These are phyloP conservation scores for Cyclura pinguis DNA, from an alignment of 2,797 vertebrate genomes.

Conservation along the genomic window DNA sequence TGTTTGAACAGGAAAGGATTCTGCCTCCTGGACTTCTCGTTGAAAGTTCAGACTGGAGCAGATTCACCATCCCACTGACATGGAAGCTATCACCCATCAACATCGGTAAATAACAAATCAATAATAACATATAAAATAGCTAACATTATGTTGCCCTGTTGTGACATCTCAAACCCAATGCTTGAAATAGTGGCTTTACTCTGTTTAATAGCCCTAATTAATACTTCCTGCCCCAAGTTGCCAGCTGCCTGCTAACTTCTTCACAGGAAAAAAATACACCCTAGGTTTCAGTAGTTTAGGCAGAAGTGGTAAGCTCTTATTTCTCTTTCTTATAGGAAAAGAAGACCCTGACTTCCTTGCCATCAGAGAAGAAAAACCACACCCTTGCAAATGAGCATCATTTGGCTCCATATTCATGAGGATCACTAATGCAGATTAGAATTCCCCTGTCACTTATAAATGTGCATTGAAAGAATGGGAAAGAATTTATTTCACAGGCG, in stretches of 20 bases:
- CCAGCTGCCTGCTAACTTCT: background rate
- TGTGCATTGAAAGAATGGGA: background rate
- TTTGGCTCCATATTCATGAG: background rate
- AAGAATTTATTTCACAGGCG: background rate
- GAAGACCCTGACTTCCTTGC: background rate
- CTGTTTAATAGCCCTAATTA: too few relatives aligned
- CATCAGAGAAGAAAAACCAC: background rate
- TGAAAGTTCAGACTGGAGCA: too few relatives aligned
- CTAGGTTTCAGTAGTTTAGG: conserved; percentile 37
- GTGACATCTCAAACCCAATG: too few relatives aligned
- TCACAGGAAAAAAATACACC: conserved; percentile 51
- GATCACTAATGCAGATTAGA: background rate
- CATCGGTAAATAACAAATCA: too few relatives aligned
- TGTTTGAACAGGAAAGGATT: too few relatives aligned
- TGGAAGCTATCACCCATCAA: too few relatives aligned
- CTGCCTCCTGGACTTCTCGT: too few relatives aligned
- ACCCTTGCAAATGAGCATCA: background rate
- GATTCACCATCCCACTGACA: too few relatives aligned
- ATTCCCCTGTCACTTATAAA: background rate
- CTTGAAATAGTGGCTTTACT: too few relatives aligned
- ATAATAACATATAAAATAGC: too few relatives aligned
- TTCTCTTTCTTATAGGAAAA: background rate
- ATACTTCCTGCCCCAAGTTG: background rate
- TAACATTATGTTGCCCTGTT: too few relatives aligned
- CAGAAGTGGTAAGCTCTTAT: background rate